A percentile compares a stretch with the other conserved stretches of the same genome.
phyloP scores from a whole-genome alignment of 1,140 invertebrate genomes.

The Campoletis sonorensis region DNA sequence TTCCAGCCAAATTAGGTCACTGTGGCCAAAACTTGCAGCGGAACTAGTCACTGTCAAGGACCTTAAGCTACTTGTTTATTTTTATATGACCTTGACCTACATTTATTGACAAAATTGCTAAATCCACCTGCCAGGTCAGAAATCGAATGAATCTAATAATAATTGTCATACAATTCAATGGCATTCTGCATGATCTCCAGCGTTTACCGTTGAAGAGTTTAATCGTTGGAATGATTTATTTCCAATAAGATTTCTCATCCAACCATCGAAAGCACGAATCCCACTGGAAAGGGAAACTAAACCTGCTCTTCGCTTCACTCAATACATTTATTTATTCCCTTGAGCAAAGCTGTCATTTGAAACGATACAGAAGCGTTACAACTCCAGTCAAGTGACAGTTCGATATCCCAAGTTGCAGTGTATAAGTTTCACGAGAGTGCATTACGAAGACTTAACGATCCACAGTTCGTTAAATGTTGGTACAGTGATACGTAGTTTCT shows the following conservation, averaged over 20 bases:
- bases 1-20: neutral
- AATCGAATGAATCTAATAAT: neutral
- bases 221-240: too few relatives aligned
- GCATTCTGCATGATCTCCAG: too few relatives aligned
- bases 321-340: too few relatives aligned
- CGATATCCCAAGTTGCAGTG: conserved; percentile 31
- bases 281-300: too few relatives aligned
- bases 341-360: neutral
- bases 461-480: neutral
- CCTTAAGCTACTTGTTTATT: neutral
- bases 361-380: neutral
- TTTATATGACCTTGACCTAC: too few relatives aligned
- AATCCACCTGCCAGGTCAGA: neutral
- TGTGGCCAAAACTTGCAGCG: neutral
- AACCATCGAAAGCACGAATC: too few relatives aligned
- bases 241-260: too few relatives aligned
- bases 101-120: too few relatives aligned
- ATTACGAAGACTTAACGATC: conserved; percentile 7
- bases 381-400: conserved; percentile 15
- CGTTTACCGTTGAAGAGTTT: too few relatives aligned
- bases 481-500: conserved; percentile 16
- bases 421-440: conserved; percentile 26
- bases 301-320: too few relatives aligned
- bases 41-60: neutral
- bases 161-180: too few relatives aligned